Base-by-base conservation (phyloP, 2,888 invertebrate species). In the Conistra vaccinii region DNA sequence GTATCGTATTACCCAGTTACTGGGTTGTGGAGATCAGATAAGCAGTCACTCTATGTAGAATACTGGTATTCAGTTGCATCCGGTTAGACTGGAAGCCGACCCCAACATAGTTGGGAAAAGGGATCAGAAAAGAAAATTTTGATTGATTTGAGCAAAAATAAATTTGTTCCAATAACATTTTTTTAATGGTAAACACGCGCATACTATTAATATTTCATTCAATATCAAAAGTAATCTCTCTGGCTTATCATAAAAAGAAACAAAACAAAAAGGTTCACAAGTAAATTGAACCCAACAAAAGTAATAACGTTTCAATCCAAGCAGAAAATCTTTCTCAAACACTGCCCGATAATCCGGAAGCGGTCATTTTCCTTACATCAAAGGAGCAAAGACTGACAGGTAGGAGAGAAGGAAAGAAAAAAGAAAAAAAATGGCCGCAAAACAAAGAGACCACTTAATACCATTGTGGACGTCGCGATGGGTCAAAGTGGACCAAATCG, bases 401-500 rank as follows among this genome's bases (percentile, higher is more conserved):
- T 81, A 79, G n/a, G 57, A 74, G 60, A 60, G 26, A n/a, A 29
- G 3, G 10, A 63, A 73, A 32, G 3, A 72, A 75, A 60, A 66
- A 26, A 20, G 51, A 39, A 61, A 35, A 78, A 83, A 83, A 80
- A 75, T 76, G 77, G 78, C 78, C 77, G 80, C 83, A 87, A 86
- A 86, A 90, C 89, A 90, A 88, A 87, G 85, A 84, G 76, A 73
- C 84, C 87, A 88, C 88, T 88, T 90, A 91, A 90, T 90, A 89
- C 90, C 89, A 89, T 89, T 90, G 89, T 89, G 78, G 81, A 86
- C 82, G 82, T 87, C 87, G 78, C 75, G 87, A 86, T 83, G 85
- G 91, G 91, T 91, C 92, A 91, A 90, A 93, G 90, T 88, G 90
- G 88, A 76, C 68, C 84, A 88, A 89, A 91, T 92, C 92, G 91